A percentile compares a stretch with the other conserved stretches of the same genome.
These are phyloP conservation scores for Apomyelois bistriatella DNA, from an alignment of 2,888 invertebrate species.

Conservation along the genomic window DNA sequence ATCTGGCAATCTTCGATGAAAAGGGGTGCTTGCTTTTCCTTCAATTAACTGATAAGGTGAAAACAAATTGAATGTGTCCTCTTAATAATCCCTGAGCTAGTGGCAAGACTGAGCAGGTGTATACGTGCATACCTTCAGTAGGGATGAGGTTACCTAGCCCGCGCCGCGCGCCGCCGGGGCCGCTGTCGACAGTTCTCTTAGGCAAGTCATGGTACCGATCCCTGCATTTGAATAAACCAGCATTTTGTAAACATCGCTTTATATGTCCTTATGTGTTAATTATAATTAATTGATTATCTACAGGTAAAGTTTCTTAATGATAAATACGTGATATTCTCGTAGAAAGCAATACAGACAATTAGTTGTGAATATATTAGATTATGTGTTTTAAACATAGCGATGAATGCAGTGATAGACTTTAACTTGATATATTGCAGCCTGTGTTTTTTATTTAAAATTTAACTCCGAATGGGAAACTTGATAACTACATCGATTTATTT, in stretches of 20 bases:
- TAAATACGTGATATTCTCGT: constrained; percentile 39
- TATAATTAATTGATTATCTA: constrained; percentile 15
- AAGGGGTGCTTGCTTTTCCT: constrained; percentile 42
- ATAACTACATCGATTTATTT: too few species aligned
- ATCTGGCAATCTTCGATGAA: constrained; percentile 30
- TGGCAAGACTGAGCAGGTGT: constrained; percentile 35
- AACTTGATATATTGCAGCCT: constrained; percentile 36
- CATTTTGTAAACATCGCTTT: constrained; percentile 19
- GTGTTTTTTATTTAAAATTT: not conserved
- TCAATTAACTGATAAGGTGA: constrained; percentile 38
- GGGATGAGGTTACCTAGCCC: not conserved
- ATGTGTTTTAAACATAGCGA: constrained; percentile 33
- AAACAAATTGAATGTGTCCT: constrained; percentile 32
- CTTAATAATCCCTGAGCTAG: constrained; percentile 39
- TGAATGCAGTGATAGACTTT: constrained; percentile 33
- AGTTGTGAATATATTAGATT: constrained; percentile 34
- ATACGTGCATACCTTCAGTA: constrained; percentile 1
- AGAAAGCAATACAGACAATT: constrained; percentile 41
- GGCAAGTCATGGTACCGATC: constrained; percentile 4
- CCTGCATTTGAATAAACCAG: constrained; percentile 9
- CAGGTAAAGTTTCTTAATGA: constrained; percentile 23
- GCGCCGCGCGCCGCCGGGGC: too few species aligned
- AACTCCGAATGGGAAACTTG: too few species aligned
- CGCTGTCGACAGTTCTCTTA: not conserved
- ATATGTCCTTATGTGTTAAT: constrained; percentile 23